Evolutionary conservation across 2,797 vertebrate genomes (phyloP), one percentile per base, ranked within the genome.

Genomic region (Lutjanus argentimaculatus): DNA sequence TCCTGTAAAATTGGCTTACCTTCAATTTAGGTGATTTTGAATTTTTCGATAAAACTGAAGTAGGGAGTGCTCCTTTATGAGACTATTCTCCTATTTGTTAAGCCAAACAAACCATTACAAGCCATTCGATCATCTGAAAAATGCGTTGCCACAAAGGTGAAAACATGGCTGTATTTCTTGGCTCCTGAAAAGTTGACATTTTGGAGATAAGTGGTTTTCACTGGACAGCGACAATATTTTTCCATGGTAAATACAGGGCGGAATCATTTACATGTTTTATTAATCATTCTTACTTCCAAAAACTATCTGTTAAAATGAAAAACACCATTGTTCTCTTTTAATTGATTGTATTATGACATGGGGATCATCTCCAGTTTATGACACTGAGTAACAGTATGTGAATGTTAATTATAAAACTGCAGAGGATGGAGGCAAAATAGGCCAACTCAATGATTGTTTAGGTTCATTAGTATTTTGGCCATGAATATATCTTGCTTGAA

Each of bases 401-500:
- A 71, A 61, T 42, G 43, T 59, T 69, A 67, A 75, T 82, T 70
- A 72, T 56, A 67, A 72, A 72, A 67, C 10, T 0, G 14, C 65
- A 64, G 62, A 72, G 46, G 53, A 66, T 40, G 1, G 4, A 67
- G 48, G 36, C 52, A 55, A 79, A 82, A 63, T 11, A 71, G 16
- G 10, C 9, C 1, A 17, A 59, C 49, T 53, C 59, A 67, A 14
- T 74, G 10, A 71, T 63, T 66, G 58, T 80, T 69, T 46, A 25
- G 11, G 19, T 73, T 67, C 69, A 73, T 72, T 77, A 73, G 66
- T 55, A 72, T 65, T 73, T 57, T 63, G n/a, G 45, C 25, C 49
- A 45, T 69, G 45, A 79, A 53, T 75, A 59, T 0, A 3, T 76
- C 78, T 85, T 13, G 78, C 84, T 80, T 11, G 25, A 46, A 87